Base-by-base conservation (phyloP, 2,888 invertebrate genomes). In the Alloscopus bannaensis region DNA sequence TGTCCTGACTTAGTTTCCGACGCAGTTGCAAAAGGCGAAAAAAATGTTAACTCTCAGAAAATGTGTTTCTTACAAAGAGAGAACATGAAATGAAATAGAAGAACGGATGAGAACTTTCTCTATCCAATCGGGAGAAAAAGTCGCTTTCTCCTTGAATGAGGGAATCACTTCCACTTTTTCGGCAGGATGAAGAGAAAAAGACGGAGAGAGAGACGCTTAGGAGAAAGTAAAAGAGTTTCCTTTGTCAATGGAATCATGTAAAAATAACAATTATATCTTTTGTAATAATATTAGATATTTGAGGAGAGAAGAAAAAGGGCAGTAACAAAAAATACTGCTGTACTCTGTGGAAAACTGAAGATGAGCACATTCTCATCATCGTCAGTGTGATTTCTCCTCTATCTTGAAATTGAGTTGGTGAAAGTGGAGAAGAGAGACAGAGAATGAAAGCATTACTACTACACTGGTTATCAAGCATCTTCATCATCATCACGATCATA, bases 211-310 rank as follows among this genome's bases (percentile, higher is more conserved):
- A 50, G 50, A n/a, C 18, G 11, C 20, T 18, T 55, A 26, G 55
- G 31, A 52, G 24, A 52, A 52, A 52, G 52, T 52, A 3, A 8
- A 22, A 26, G 24, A 22, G 3, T 31, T 31, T 22, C 31, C 13
- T 59, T 13, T 31, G 8, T 59, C 31, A 59, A 59, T 29, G 55
- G 55, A 20, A 3, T 26, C 28, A 36, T 29, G 59, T 31, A 59
- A 59, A 59, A 59, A 28, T 24, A 31, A 31, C 31, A 59, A 59
- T 59, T 59, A 59, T 59, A 16, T 59, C 59, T 59, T 31, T 31
- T 59, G n/a, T 59, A 31, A n/a, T 59, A 59, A 29, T 29, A 59
- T 31, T 59, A 59, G n/a, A 31, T 31, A 31, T 22, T 3, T 8
- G 31, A 6, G 36, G 36, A 36, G 6, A 22, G 22, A 18, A 11